phyloP scores from a whole-genome alignment of 2,888 invertebrate genomes.

The Phytoseiulus persimilis region DNA sequence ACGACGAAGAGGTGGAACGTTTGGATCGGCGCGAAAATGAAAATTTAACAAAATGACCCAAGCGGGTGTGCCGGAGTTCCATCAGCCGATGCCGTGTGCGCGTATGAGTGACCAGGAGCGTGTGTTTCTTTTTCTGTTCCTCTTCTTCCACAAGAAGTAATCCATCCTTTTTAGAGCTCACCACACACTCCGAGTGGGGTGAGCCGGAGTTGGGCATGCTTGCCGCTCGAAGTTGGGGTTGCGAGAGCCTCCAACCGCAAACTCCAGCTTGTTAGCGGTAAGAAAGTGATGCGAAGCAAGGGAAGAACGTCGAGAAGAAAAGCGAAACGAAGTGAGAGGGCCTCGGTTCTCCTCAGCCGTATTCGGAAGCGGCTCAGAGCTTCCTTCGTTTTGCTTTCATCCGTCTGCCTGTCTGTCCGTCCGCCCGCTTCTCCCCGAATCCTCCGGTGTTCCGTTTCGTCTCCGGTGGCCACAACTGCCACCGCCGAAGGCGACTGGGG shows the following conservation, averaged over 20 bases:
- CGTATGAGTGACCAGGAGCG: background rate
- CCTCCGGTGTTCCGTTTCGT: background rate
- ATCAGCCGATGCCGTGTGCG: background rate
- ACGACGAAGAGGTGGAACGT: background rate
- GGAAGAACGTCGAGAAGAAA: background rate
- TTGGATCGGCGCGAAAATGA: background rate
- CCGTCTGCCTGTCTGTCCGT: background rate
- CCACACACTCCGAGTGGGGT: background rate
- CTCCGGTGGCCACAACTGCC: background rate
- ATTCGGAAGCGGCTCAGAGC: background rate
- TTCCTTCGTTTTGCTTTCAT: background rate
- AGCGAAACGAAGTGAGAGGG: background rate
- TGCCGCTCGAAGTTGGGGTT: background rate
- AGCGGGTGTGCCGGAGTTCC: background rate
- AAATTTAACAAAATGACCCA: background rate
- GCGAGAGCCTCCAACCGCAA: background rate
- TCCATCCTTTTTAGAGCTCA: background rate
- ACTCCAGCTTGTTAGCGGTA: constrained; percentile 5
- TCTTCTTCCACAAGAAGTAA: background rate
- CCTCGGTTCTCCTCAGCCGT: background rate
- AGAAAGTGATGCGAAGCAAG: background rate
- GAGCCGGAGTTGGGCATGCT: background rate
- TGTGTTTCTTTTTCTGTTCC: background rate
- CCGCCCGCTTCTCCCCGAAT: background rate
- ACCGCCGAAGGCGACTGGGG: background rate